Evolutionary conservation across 2,113 vertebrate genomes (phyloP), one percentile per base, ranked within the genome.

Genomic region (Lophius piscatorius): DNA sequence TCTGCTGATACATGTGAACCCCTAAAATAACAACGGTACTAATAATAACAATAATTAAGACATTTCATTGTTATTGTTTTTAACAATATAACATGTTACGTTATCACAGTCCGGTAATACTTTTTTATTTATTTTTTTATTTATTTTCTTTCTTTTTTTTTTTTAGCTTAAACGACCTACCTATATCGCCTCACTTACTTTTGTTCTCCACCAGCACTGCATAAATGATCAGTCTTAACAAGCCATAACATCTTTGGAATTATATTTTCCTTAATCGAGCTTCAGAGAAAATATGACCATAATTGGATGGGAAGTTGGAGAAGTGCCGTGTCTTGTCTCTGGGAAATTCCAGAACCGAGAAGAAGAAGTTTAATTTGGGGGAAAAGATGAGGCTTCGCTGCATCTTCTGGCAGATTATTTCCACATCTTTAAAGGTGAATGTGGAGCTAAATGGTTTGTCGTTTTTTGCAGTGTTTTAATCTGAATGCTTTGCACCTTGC

Each of bases 11-110:
- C 39, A 68, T 63, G 57, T 64, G 46, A 58, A 76, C 63, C 74
- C 72, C 82, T 84, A 87, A 82, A 87, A 84, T 78, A 85, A 87
- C 70, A 86, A 84, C 67, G 73, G 73, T 87, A n/a, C n/a, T n/a
- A 84, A 76, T 88, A 82, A 74, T 85, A 76, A 76, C 67, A 84
- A 87, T 79, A 89, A 86, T 88, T 91, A 91, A 91, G 89, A 92
- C 89, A 74, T 90, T 91, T 83, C 88, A 89, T 87, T 87, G 66
- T 76, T 81, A 87, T 86, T 91, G 85, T 93, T 88, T 84, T 88
- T 74, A 87, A 84, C 88, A 87, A 76, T 77, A 79, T 81, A 78
- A 55, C 76, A 83, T 75, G 76, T 75, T 76, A 81, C 61, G 78
- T 81, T 83, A 67, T 87, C 86, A 86, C 85, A 87, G 87, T 82